Base-by-base conservation (phyloP, 2,113 vertebrate species). In the Cochlearius cochlearius region DNA sequence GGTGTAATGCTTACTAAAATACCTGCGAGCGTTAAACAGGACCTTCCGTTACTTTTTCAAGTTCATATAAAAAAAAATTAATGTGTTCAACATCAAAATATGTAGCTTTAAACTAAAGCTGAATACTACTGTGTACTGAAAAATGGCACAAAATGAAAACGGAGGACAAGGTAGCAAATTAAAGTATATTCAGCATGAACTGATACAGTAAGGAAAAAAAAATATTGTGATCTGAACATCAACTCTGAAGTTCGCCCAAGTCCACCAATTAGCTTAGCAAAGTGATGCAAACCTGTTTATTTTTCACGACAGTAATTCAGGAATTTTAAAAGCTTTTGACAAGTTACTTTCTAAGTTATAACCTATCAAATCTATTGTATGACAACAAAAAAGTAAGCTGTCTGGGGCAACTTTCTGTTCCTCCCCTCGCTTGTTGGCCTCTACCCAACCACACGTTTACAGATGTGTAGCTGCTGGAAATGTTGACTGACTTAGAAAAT, bases 1-100 rank as follows among this genome's bases (percentile, higher is more conserved):
- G 50, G 99, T 98, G 92, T 99, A 99, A 90, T 99, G 98, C 97
- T 99, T 99, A 97, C 99, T 99, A 86, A 99, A 99, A 98, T 99
- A 99, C 30, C 99, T 99, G 96, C 23, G 66, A 77, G 82, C 7
- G 83, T 30, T 38, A 81, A 89, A 94, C 5, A 58, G 22, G 53
- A 82, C 13, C 32, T 41, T n/a, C 53, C 23, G 29, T 53, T 53
- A 68, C 16, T 60, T 66, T 63, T 67, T 55, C 23, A 41, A 80
- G 43, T n/a, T 72, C 8, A 22, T 30, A 60, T 30, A 4, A 62
- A 86, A 60, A 66, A 58, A 29, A 10, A 38, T 4, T 27, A 21
- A 32, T 2, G 2, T 58, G 22, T 59, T 89, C 58, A 68, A 32
- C 12, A 76, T 50, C 53, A 93, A 88, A 52, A 83, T 30, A 9